Conservation (phyloP, 2,888 invertebrate genomes). For the Pyrocoelia pectoralis region DNA sequence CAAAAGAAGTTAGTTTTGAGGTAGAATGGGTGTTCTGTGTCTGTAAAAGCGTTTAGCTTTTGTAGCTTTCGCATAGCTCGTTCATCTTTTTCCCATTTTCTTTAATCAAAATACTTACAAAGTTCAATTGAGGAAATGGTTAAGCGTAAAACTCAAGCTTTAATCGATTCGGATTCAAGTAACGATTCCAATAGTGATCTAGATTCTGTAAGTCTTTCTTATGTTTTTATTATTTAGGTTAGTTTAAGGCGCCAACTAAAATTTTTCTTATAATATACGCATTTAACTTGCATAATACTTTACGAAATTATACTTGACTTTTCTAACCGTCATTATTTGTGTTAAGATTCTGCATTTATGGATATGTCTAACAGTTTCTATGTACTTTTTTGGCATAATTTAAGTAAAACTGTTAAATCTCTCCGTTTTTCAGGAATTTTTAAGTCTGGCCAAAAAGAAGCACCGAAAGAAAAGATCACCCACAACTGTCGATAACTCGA, state of each 20-base stretch:
- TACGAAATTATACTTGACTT: neutral
- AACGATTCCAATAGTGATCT: slow-evolving; percentile 82
- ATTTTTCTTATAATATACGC: neutral
- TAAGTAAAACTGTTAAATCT: neutral
- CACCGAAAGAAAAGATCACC: slow-evolving; percentile 67
- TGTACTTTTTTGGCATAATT: too few species aligned
- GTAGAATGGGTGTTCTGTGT: neutral
- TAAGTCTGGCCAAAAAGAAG: slow-evolving; percentile 83
- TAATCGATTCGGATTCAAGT: slow-evolving; percentile 85
- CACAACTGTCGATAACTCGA: slow-evolving; percentile 42
- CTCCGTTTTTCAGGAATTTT: slow-evolving; percentile 70
- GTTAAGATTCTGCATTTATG: too few species aligned
- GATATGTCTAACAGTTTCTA: neutral
- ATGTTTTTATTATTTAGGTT: slow-evolving; percentile 27
- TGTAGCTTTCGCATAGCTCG: neutral
- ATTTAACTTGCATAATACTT: neutral
- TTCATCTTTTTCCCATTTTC: neutral
- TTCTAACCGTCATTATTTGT: neutral
- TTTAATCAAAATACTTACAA: neutral
- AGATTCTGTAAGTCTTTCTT: slow-evolving; percentile 72
- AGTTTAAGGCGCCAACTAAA: slow-evolving; percentile 22
- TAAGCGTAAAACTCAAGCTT: slow-evolving; percentile 83
- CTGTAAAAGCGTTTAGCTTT: neutral
- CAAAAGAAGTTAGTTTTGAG: slow-evolving; percentile 4
- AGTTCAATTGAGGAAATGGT: slow-evolving; percentile 67